Conservation (phyloP, 1,140 invertebrate genomes). For the Hylyphantes graminicola region DNA sequence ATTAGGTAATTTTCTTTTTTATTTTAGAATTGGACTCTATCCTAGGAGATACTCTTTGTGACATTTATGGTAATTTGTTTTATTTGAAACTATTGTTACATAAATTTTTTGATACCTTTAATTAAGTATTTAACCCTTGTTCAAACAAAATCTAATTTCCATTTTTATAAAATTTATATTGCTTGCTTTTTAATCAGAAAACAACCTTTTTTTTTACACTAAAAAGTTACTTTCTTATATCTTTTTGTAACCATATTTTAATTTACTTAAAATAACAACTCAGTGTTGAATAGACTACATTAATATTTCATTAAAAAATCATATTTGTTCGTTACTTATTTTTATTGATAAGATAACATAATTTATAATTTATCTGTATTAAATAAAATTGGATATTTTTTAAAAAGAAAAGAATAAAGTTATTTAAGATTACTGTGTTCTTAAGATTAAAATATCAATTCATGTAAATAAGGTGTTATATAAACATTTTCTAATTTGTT, state of each 20-base stretch:
- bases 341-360: no score
- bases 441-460: background rate
- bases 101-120: no score
- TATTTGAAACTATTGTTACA: background rate
- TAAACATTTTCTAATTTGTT: constrained; percentile 14
- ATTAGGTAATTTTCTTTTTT: constrained; percentile 5
- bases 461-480: background rate
- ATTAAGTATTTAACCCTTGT: no score
- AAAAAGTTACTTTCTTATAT: background rate
- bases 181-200: no score
- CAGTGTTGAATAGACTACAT: background rate
- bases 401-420: background rate
- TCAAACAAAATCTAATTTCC: no score
- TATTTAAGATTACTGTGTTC: constrained; percentile 67
- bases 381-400: background rate
- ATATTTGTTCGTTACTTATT: background rate
- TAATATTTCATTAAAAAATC: background rate
- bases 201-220: no score
- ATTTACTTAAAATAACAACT: background rate
- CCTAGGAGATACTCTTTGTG: constrained; percentile 80
- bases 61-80: constrained; percentile 73
- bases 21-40: constrained; percentile 79
- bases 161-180: no score
- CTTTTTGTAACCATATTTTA: background rate
- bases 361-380: constrained; percentile 64